phyloP scores from a whole-genome alignment of 2,797 vertebrate genomes.

The Taenioides sp. region DNA sequence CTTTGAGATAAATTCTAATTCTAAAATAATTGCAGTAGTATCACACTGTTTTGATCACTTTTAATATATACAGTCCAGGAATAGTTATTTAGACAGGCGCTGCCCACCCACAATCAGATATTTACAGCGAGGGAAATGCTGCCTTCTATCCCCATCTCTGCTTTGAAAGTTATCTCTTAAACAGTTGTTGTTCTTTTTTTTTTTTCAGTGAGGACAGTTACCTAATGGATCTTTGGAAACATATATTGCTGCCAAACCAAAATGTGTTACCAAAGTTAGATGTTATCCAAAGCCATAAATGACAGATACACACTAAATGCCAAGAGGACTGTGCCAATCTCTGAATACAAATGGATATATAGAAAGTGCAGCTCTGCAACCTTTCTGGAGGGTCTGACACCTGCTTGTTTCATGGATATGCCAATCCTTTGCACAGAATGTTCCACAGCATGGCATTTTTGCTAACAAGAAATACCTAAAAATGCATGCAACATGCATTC shows the following conservation, averaged over 20 bases:
- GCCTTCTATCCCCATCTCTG: background rate
- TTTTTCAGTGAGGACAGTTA: background rate
- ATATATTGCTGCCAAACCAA: background rate
- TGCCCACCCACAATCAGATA: background rate
- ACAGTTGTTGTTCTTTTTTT: background rate
- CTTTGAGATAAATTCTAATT: background rate
- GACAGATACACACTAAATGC: slow-evolving; percentile 3
- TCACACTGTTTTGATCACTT: background rate
- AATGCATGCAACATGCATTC: no score
- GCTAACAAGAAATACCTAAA: no score
- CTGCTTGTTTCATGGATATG: no score
- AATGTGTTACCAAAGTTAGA: background rate
- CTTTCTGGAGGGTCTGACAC: no score
- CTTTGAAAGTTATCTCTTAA: background rate
- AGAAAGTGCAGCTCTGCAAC: no score
- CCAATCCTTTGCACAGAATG: no score
- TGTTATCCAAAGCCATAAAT: background rate
- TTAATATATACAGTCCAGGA: background rate
- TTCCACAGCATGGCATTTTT: no score
- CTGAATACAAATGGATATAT: background rate
- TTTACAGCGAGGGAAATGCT: background rate
- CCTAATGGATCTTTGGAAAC: background rate
- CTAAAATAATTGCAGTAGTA: background rate
- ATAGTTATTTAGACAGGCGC: background rate
- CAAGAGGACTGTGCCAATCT: background rate